Conservation (phyloP, 2,888 invertebrate species). For the Aphodius sticticus region DNA sequence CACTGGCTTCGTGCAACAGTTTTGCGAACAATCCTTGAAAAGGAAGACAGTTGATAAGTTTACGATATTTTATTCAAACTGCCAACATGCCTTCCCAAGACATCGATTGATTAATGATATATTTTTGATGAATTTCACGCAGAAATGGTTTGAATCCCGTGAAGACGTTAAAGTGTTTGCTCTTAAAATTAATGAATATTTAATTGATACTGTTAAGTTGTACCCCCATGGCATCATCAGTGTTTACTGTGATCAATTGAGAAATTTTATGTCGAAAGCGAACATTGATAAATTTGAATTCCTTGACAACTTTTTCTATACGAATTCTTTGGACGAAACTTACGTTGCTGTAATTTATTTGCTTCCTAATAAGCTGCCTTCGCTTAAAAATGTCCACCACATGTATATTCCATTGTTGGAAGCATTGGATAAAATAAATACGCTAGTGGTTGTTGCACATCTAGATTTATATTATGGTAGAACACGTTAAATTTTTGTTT, state of each 20-base stretch:
- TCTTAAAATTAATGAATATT: neutral
- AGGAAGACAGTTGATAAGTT: neutral
- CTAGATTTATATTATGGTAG: neutral
- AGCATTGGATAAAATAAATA: neutral
- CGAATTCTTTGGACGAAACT: neutral
- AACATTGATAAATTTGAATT: neutral
- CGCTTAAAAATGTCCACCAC: neutral
- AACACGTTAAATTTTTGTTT: neutral
- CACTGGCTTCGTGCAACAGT: neutral
- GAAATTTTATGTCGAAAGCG: neutral
- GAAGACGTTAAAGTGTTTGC: neutral
- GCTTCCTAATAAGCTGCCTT: neutral
- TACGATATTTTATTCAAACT: neutral
- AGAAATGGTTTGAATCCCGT: neutral
- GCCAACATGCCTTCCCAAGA: neutral
- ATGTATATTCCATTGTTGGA: neutral
- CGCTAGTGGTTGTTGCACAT: neutral
- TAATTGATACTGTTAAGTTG: neutral
- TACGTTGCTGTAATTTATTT: neutral
- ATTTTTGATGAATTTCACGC: neutral
- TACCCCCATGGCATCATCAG: neutral
- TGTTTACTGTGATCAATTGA: neutral
- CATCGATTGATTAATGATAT: neutral
- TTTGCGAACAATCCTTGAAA: neutral
- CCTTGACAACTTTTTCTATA: neutral